Conservation (phyloP, 2,797 vertebrate species). For the Fistularia commersonii region DNA sequence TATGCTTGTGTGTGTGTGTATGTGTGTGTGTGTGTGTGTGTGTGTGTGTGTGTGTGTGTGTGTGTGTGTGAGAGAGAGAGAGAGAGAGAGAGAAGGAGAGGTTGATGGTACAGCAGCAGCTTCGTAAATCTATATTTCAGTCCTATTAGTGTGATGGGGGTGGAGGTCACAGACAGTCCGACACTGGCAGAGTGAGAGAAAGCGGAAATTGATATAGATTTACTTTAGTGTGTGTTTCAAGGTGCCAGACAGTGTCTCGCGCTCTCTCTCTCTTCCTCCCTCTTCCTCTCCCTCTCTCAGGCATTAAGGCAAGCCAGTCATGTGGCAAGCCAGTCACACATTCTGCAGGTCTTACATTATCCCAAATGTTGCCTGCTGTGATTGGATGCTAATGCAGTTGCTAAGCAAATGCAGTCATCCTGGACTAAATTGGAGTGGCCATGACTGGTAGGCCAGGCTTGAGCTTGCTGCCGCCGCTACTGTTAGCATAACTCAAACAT, state of each 20-base stretch:
- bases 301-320: constrained; percentile 44
- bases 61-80: neutral
- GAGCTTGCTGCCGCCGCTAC: neutral
- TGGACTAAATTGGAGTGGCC: constrained; percentile 59
- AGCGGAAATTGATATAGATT: constrained; percentile 51
- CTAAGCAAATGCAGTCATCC: constrained; percentile 72
- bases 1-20: no score
- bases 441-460: constrained; percentile 49
- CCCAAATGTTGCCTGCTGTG: constrained; percentile 59
- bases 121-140: constrained; percentile 44
- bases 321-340: constrained; percentile 27
- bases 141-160: constrained; percentile 36
- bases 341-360: constrained; percentile 57
- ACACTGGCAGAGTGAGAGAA: constrained; percentile 35
- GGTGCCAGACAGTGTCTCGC: constrained; percentile 57
- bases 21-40: no score
- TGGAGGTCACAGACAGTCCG: constrained; percentile 41
- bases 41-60: neutral
- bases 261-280: constrained; percentile 15
- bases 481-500: no score
- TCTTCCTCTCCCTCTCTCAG: constrained; percentile 13
- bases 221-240: constrained; percentile 54
- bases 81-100: no score
- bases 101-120: neutral
- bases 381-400: constrained; percentile 74